Conservation (phyloP, 1,140 invertebrate genomes). For the Diorhabda sublineata region DNA sequence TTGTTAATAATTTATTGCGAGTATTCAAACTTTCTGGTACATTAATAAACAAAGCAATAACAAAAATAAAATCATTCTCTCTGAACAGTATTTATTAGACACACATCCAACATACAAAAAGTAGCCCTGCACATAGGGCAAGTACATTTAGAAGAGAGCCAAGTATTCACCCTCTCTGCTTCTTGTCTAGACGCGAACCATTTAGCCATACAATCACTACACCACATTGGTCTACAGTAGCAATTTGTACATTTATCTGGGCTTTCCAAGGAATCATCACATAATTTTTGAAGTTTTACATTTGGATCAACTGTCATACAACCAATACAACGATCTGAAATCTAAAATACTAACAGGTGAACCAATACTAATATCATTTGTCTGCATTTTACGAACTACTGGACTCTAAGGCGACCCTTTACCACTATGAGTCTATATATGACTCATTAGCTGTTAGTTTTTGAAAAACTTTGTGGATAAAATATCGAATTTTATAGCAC, state of each 20-base stretch:
- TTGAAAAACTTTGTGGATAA: no score
- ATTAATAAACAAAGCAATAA: no score
- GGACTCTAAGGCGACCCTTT: not conserved
- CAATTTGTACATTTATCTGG: slow-evolving; percentile 53
- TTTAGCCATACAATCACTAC: slow-evolving; percentile 77
- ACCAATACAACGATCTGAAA: slow-evolving; percentile 72
- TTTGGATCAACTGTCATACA: slow-evolving; percentile 78
- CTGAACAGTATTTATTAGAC: slow-evolving; percentile 27
- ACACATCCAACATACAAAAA: slow-evolving; percentile 86
- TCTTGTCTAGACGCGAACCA: slow-evolving; percentile 87
- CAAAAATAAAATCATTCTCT: not conserved
- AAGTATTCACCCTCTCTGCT: slow-evolving; percentile 65
- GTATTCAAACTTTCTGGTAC: no score
- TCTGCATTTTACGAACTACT: no score
- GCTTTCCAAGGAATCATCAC: slow-evolving; percentile 46
- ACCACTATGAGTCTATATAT: not conserved
- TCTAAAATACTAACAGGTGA: not conserved
- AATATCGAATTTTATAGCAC: no score
- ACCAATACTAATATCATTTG: no score
- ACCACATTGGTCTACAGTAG: slow-evolving; percentile 85
- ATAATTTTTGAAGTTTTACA: slow-evolving; percentile 76
- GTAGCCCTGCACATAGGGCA: slow-evolving; percentile 83
- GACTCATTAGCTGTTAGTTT: not conserved
- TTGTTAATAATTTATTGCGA: no score
- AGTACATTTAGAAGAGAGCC: slow-evolving; percentile 80